These are phyloP conservation scores for Hipposideros armiger DNA, from an alignment of 2,113 vertebrate genomes.

Conservation along the genomic window DNA sequence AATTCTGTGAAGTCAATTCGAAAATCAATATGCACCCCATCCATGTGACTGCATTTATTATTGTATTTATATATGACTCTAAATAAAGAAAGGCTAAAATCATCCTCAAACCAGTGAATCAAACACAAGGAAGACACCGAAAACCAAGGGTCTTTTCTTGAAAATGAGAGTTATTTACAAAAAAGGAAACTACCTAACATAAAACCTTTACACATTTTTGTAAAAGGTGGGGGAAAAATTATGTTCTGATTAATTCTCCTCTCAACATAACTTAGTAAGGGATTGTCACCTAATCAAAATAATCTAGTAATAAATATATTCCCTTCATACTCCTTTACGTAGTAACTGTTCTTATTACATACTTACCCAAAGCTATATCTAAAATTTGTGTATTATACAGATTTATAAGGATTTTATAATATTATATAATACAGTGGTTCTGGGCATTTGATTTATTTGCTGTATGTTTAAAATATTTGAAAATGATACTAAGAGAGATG, in stretches of 20 bases:
- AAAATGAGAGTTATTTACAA: background rate
- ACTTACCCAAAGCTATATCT: background rate
- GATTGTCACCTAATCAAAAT: background rate
- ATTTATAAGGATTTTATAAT: background rate
- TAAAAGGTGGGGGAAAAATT: background rate
- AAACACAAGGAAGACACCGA: background rate
- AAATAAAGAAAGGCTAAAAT: background rate
- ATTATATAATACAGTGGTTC: background rate
- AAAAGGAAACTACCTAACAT: background rate
- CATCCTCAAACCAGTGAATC: slow-evolving; percentile 6
- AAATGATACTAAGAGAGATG: no score
- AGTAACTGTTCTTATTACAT: background rate
- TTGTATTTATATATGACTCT: background rate
- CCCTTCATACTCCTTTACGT: background rate
- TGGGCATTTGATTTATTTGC: background rate
- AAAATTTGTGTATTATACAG: background rate
- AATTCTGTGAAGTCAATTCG: background rate
- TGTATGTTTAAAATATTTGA: background rate
- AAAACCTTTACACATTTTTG: background rate
- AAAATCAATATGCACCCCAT: background rate
- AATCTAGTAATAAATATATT: background rate
- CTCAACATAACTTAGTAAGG: background rate
- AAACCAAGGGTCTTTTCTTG: background rate
- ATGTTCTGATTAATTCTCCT: background rate
- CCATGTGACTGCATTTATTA: background rate